phyloP scores from a whole-genome alignment of 2,113 vertebrate species.

The Quiscalus mexicanus region DNA sequence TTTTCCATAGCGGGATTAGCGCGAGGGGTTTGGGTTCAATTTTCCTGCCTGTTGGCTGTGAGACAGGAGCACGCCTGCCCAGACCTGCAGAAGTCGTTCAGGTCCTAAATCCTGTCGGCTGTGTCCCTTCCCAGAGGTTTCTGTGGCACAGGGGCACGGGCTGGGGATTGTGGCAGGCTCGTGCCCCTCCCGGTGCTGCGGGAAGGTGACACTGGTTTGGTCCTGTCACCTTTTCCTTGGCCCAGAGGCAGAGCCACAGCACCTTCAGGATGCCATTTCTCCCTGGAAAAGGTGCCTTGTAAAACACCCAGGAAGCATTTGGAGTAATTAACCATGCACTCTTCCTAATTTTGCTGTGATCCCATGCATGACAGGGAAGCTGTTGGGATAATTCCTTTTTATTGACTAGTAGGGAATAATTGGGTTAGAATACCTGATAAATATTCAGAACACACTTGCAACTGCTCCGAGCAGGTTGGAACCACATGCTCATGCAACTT shows the following conservation, averaged over 20 bases:
- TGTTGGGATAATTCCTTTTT: neutral
- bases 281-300: neutral
- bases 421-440: neutral
- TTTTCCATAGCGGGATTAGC: neutral
- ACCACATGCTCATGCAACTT: neutral
- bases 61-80: neutral
- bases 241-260: neutral
- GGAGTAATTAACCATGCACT: neutral
- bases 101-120: neutral
- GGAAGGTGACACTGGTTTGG: neutral
- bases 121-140: neutral
- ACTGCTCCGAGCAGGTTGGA: neutral
- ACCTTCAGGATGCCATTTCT: neutral
- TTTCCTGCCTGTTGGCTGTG: neutral
- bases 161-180: neutral
- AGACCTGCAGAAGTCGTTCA: neutral
- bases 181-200: fast-evolving
- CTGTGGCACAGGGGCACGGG: fast-evolving
- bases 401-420: neutral
- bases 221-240: neutral
- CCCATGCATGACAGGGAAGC: neutral
- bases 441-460: neutral
- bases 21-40: neutral
- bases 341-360: neutral
- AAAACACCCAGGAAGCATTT: neutral